These are phyloP conservation scores for Hydropsyche tenuis DNA, from an alignment of 1,140 invertebrate genomes.

Conservation along the genomic window DNA sequence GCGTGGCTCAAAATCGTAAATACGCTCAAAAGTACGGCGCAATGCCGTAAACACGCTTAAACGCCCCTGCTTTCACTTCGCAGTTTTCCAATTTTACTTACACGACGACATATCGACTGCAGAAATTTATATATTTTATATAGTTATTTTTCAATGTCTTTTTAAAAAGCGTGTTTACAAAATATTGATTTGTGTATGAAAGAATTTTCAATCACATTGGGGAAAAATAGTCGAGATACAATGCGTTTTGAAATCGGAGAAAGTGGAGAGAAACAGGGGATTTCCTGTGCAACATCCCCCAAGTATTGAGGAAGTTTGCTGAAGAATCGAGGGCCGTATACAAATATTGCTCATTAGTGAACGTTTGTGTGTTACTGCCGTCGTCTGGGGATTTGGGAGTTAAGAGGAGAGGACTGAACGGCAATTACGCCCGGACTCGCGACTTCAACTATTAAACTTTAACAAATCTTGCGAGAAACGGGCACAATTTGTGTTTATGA, in stretches of 20 bases:
- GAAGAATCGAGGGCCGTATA: conserved; percentile 43
- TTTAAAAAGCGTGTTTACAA: no score
- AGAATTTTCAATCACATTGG: no score
- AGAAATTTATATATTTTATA: no score
- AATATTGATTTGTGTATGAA: no score
- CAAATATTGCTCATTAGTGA: conserved; percentile 50
- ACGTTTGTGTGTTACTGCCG: conserved; percentile 40
- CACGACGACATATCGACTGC: no score
- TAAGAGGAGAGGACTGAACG: conserved; percentile 1
- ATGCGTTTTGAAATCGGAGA: no score
- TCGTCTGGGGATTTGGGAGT: conserved; percentile 3
- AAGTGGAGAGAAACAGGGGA: no score
- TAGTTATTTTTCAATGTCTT: no score
- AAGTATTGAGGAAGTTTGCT: conserved; percentile 25
- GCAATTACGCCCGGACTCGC: conserved; percentile 44
- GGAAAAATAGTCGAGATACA: no score
- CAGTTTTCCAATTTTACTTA: no score
- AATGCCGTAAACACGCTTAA: conserved; percentile 15
- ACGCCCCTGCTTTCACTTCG: neutral
- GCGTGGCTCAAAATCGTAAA: conserved; percentile 29
- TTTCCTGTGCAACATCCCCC: conserved; percentile 11
- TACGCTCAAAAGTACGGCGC: conserved; percentile 19
- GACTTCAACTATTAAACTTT: conserved; percentile 49
- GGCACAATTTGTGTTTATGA: conserved; percentile 40
- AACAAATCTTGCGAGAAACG: conserved; percentile 40